Percentiles rank a stretch among this genome's conserved stretches.
phyloP scores from a whole-genome alignment of 2,113 vertebrate species.

The Equus przewalskii region DNA sequence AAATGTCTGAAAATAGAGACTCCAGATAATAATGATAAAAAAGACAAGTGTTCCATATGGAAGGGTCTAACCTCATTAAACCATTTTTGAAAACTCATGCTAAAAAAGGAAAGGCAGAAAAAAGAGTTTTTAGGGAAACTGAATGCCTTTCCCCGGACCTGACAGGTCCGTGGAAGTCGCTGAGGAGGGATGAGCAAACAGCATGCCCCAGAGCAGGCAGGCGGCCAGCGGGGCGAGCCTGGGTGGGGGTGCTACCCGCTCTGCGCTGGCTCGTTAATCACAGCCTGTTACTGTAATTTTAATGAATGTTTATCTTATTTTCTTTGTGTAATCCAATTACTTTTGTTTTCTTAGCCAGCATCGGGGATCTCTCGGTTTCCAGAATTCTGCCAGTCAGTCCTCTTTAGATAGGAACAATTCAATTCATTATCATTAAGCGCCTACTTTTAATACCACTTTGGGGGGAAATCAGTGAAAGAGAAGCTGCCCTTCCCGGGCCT shows the following conservation, averaged over 20 bases:
- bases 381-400: conserved; percentile 87
- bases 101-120: not conserved
- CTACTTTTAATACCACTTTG: conserved; percentile 86
- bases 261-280: conserved; percentile 88
- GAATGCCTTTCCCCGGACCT: conserved; percentile 63
- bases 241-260: conserved; percentile 63
- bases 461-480: conserved; percentile 82
- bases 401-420: conserved; percentile 88
- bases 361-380: conserved; percentile 85
- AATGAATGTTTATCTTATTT: conserved; percentile 91
- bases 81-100: not conserved
- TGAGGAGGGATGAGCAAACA: conserved; percentile 78
- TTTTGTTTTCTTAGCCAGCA: conserved; percentile 86
- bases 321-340: conserved; percentile 90
- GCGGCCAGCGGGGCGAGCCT: not conserved
- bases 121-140: conserved; percentile 71
- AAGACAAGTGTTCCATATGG: not conserved
- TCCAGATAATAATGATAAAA: not conserved
- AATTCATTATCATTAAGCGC: conserved; percentile 91
- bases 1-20: rapidly evolving
- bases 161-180: conserved; percentile 64
- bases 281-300: conserved; percentile 88
- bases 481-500: conserved; percentile 80
- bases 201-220: not conserved
- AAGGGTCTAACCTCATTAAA: not conserved